Evolutionary conservation across 2,797 vertebrate genomes (phyloP), one percentile per base, ranked within the genome.

Genomic region (Cuculus canorus): DNA sequence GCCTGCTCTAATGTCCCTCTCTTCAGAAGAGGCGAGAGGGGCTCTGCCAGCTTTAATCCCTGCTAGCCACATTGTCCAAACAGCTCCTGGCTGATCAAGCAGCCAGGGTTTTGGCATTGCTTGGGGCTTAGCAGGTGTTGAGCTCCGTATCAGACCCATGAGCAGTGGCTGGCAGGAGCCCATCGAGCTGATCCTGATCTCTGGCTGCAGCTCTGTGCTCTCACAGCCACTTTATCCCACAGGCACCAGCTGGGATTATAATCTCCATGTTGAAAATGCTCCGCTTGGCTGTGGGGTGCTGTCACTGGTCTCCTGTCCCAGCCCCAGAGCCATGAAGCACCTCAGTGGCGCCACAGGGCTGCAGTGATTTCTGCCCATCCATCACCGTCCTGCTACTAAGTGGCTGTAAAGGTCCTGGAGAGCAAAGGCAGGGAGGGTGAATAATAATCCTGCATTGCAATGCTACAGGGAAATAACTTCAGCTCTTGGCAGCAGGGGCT

Each of bases 231-330:
- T 5, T 41, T 6, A 8, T 52, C 59, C 79, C 41, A 3, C 1
- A 2, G 82, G 32, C 3, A 3, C 63, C 76, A 54, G 75, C 78
- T 64, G 82, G 87, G 76, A 63, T 79, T 12, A 70, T 10, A 7
- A 41, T 64, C 30, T 48, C 70, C 7, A 0, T 87, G 53, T 63
- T 64, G 33, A 11, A 70, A 79, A 50, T 0, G 0, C 28, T 61
- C 57, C 56, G 50, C 54, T 7, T 0, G 11, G 71, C 87, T 53
- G 16, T 0, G 1, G 17, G 39, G 35, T 61, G 69, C 15, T 3
- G 0, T 30, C 70, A 41, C n/a, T 0, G 9, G 65, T 83, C 77
- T 86, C 52, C 57, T 3, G 0, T 32, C 66, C 65, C 75, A 3
- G 65, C 17, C 24, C 32, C 3, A 2, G 39, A 64, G 35, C 35